A percentile compares a stretch with the other conserved stretches of the same genome.
phyloP scores from a whole-genome alignment of 1,140 invertebrate genomes.

The Scaptodrosophila lebanonensis region DNA sequence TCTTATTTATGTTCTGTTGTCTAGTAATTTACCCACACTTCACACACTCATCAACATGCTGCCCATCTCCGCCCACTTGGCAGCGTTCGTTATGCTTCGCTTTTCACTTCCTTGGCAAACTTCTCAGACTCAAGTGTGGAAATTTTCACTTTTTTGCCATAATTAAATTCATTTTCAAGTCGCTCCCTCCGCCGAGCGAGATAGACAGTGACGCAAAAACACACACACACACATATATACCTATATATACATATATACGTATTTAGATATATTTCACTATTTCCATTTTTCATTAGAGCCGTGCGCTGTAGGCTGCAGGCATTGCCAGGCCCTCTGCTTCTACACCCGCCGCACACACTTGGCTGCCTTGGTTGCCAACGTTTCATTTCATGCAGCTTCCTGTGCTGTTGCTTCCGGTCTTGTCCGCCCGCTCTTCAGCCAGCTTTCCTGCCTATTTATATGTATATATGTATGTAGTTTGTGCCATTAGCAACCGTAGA shows the following conservation, averaged over 20 bases:
- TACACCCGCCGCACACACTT: not conserved
- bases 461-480: slow-evolving; percentile 55
- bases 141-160: slow-evolving; percentile 72
- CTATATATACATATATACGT: slow-evolving; percentile 8
- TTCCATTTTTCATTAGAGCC: slow-evolving; percentile 70
- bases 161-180: slow-evolving; percentile 75
- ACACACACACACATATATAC: slow-evolving; percentile 8
- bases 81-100: too few species aligned
- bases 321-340: not conserved
- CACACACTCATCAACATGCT: slow-evolving; percentile 54
- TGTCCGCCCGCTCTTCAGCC: slow-evolving; percentile 6
- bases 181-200: slow-evolving; percentile 42
- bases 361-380: slow-evolving; percentile 26
- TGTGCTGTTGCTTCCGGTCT: slow-evolving; percentile 68
- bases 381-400: slow-evolving; percentile 74
- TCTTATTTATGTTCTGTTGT: slow-evolving; percentile 68
- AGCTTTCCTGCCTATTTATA: slow-evolving; percentile 45
- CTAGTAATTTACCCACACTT: slow-evolving; percentile 67
- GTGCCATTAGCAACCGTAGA: slow-evolving; percentile 52
- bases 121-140: slow-evolving; percentile 69
- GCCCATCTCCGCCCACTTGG: too few species aligned
- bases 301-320: slow-evolving; percentile 14
- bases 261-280: slow-evolving; percentile 35
- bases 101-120: too few species aligned
- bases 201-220: slow-evolving; percentile 18